Base-by-base conservation (phyloP, 2,797 vertebrate genomes). In the Darevskia mixta region DNA sequence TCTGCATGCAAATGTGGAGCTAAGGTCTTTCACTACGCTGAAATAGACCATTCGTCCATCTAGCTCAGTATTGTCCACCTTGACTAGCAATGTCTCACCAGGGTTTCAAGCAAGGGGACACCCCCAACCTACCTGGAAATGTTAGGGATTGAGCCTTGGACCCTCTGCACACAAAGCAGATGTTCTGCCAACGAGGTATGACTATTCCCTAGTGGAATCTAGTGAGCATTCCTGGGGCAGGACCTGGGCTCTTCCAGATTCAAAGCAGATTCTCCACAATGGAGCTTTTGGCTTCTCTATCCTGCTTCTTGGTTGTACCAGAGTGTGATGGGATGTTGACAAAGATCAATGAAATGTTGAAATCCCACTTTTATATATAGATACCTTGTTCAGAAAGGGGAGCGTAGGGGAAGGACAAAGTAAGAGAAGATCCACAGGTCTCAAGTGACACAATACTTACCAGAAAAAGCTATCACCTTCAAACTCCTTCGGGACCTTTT, bases 381-480 rank as follows among this genome's bases (percentile, higher is more conserved):
- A 35, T 8, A 73, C 32, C 29, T 73, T n/a, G 5, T 27, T 27
- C 66, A 69, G 66, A 67, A 67, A 67, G 27, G 23, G 49, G 49
- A 55, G 49, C 1, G 13, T 15, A 55, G 49, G 13, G 13, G 13
- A 55, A 15, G 49, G 13, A 11, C 13, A 32, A 49, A 35, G 9
- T 35, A 69, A 27, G n/a, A 75, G 38, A 25, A 1, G 3, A 8
- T 84, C 8, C 2, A 1, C 13, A 84, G 76, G 27, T 43, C 38
- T 64, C 55, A 32, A 77, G 5, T 66, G 41, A 45, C 15, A 35
- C 17, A 4, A 2, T 85, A 8, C 17, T 13, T 49, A 49, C 49
- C 49, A 93, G 23, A 27, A 69, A 9, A 27, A 69, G 76, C 90
- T 78, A 77, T 94, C 89, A 81, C 41, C 38, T 89, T 86, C 88